These are phyloP conservation scores for Luehdorfia chinensis DNA, from an alignment of 1,140 invertebrate species.

Conservation along the genomic window DNA sequence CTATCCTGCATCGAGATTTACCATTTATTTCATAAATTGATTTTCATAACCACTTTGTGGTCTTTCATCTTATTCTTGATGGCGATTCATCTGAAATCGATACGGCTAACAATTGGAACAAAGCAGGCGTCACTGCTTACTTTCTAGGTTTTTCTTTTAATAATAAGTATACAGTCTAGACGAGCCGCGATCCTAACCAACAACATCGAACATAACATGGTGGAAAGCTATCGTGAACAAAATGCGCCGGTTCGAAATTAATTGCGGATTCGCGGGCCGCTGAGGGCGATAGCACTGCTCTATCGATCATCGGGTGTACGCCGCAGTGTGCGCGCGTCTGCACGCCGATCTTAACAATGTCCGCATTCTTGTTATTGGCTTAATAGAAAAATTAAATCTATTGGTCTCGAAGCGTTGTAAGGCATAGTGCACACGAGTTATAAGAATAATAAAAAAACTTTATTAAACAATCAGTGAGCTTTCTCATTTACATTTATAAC, in stretches of 20 bases:
- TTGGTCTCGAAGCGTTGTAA: background rate
- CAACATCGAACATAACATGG: slow-evolving; percentile 17
- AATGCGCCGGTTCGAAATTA: slow-evolving; percentile 21
- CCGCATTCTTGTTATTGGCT: background rate
- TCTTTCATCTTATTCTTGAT: too few relatives aligned
- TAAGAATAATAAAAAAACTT: background rate
- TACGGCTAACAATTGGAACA: too few relatives aligned
- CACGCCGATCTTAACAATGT: slow-evolving; percentile 2
- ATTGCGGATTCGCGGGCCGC: slow-evolving; percentile 16
- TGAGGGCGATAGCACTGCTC: slow-evolving; percentile 15
- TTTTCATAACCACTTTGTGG: too few relatives aligned
- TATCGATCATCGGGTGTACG: slow-evolving; percentile 21
- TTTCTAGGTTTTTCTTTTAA: too few relatives aligned
- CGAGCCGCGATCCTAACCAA: slow-evolving; percentile 3
- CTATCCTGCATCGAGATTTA: too few relatives aligned
- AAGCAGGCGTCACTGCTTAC: too few relatives aligned
- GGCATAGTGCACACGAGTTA: background rate
- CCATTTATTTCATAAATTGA: too few relatives aligned
- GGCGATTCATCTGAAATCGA: too few relatives aligned
- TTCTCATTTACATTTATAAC: too few relatives aligned
- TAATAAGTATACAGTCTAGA: too few relatives aligned
- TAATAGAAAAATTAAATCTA: slow-evolving; percentile 4
- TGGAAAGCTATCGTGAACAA: slow-evolving; percentile 20
- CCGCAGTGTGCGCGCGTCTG: slow-evolving; percentile 8
- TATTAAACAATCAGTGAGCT: too few relatives aligned